Evolutionary conservation across 1,140 invertebrate genomes (phyloP), one percentile per base, ranked within the genome.

Genomic region (Zaprionus vittiger): DNA sequence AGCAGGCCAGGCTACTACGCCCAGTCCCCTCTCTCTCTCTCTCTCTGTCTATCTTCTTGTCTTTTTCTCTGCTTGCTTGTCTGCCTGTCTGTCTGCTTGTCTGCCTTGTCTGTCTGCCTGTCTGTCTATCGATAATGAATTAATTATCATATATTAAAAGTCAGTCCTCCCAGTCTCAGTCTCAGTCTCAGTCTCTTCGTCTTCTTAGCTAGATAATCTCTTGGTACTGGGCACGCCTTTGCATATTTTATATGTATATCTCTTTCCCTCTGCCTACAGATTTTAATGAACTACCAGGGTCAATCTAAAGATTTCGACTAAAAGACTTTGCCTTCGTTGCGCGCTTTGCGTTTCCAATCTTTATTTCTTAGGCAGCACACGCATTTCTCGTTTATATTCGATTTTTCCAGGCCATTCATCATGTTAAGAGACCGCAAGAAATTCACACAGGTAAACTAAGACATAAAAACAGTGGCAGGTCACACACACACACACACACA

Each of bases 61-160:
- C 63, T 66, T 38, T 17, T 63, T 49, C 59, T 69, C 69, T 26
- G 55, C 15, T 57, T 44, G 54, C 15, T 69, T 37, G 57, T 14
- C 74, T 47, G 17, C 26, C 70, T 60, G 52, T n/a, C 22, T 49
- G 17, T 9, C 47, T 20, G 9, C 11, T 17, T 49, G 47, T 22
- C 47, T 49, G 9, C 11, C 44, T 49, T 49, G 54, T n/a, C 59
- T 55, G 63, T 64, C 69, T 28, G 55, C 44, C 73, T 67, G 49
- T 49, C 69, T 74, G 59, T 59, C 77, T 78, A 76, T 79, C 67
- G 85, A 90, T 90, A 90, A 90, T 90, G 85, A 91, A 90, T 90
- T 90, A 90, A 90, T 90, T 90, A 90, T 91, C 85, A 90, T 90
- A 90, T 90, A 85, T 90, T 90, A 90, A 90, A 90, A 90, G 81